phyloP scores from a whole-genome alignment of 2,113 vertebrate species.

The Thamnophis sirtalis region DNA sequence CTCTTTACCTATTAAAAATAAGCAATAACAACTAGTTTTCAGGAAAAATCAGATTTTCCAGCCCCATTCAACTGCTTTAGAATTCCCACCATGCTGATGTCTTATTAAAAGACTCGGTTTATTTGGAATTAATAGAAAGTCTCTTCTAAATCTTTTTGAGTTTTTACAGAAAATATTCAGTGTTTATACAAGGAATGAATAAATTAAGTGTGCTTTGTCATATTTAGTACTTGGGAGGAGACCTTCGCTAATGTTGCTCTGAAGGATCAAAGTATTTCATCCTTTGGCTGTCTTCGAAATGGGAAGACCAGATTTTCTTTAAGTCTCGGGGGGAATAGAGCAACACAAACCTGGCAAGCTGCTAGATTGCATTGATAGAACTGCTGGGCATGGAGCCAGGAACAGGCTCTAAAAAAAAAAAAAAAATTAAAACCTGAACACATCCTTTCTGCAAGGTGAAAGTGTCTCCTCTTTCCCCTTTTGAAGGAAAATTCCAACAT shows the following conservation, averaged over 20 bases:
- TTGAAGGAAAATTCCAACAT: constrained; percentile 63
- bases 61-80: constrained; percentile 32
- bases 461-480: constrained; percentile 38
- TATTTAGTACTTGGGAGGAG: constrained; percentile 65
- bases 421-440: constrained; percentile 42
- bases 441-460: constrained; percentile 68
- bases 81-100: constrained; percentile 36
- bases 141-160: constrained; percentile 46
- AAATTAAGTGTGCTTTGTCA: constrained; percentile 66
- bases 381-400: constrained; percentile 58
- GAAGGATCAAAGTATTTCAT: constrained; percentile 71
- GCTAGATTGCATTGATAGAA: constrained; percentile 60
- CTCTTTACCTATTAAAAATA: not conserved
- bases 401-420: constrained; percentile 33
- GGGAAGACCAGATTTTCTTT: constrained; percentile 53
- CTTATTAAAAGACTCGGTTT: constrained; percentile 56
- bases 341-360: constrained; percentile 61
- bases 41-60: constrained; percentile 30
- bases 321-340: constrained; percentile 62
- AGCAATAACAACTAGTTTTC: constrained; percentile 18
- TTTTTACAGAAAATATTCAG: constrained; percentile 56
- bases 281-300: constrained; percentile 47
- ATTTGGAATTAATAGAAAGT: constrained; percentile 55
- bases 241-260: constrained; percentile 56
- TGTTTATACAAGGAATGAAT: constrained; percentile 63